Base-by-base conservation (phyloP, 2,797 vertebrate genomes). In the Gambelia wislizenii region DNA sequence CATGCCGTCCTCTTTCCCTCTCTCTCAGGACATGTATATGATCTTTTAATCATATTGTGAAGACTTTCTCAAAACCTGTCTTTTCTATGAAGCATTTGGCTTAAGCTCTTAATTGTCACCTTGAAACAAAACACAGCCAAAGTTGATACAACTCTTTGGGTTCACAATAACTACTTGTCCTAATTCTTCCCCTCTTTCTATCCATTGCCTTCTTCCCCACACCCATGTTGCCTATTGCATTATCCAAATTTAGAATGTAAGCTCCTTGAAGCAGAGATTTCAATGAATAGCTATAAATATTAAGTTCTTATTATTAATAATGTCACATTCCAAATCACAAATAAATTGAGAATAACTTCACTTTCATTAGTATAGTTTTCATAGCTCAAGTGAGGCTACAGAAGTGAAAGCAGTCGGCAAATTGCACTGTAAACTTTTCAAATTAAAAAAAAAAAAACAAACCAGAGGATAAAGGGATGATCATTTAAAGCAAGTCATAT, bases 391-490 rank as follows among this genome's bases (percentile, higher is more conserved):
- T 39, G 22, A 88, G 30, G n/a, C 36, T 22, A 20, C 9, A 77
- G 59, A 30, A 69, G 47, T 77, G 74, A 83, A 64, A 84, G 47
- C 12, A 67, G 18, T 33, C 61, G 77, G 61, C 49, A 80, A 61
- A 85, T 14, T 49, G 2, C 52, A 52, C 56, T 54, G 39, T 47
- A n/a, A 76, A 87, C 36, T 30, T 93, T 27, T 85, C 36, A 78
- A 69, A 59, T 42, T 74, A 2, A 56, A 88, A 30, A 2, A 44
- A 6, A n/a, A 16, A 67, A 20, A n/a, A n/a, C n/a, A n/a, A n/a
- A n/a, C n/a, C n/a, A n/a, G 56, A 74, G 0, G 0, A n/a, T n/a
- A 49, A 22, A 88, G 42, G 70, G 1, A 77, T 13, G 42, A 87
- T 49, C 0, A 85, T 30, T 8, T 69, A 47, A 85, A 83, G 52